These are phyloP conservation scores for Agrochola macilenta DNA, from an alignment of 2,888 invertebrate genomes.

Conservation along the genomic window DNA sequence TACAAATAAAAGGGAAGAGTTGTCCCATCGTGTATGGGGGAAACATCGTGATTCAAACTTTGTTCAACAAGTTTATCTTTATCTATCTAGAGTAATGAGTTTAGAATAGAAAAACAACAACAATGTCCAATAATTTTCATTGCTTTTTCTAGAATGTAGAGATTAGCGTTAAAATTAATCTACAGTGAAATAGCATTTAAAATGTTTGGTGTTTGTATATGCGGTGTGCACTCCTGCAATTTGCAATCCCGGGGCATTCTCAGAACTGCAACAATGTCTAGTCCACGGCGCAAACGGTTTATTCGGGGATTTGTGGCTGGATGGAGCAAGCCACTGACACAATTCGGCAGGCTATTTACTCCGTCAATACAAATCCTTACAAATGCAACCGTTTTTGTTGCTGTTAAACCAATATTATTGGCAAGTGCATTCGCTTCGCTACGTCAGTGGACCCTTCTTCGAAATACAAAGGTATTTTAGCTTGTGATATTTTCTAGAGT, in stretches of 20 bases:
- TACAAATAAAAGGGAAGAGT: slow-evolving; percentile 41
- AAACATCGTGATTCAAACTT: slow-evolving; percentile 28
- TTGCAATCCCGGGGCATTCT: slow-evolving; percentile 43
- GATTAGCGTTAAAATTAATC: slow-evolving; percentile 5
- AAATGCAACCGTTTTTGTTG: slow-evolving; percentile 27
- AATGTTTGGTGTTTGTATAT: slow-evolving; percentile 31
- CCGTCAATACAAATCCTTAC: slow-evolving; percentile 32
- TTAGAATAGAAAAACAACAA: slow-evolving; percentile 4
- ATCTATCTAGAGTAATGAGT: neutral
- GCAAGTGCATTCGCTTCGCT: slow-evolving; percentile 9
- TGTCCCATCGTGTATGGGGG: slow-evolving; percentile 3
- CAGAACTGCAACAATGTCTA: slow-evolving; percentile 46
- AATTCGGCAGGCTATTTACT: slow-evolving; percentile 42
- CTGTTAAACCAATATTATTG: slow-evolving; percentile 27
- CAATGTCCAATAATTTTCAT: neutral
- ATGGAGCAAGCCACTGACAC: slow-evolving; percentile 33
- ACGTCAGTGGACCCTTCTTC: slow-evolving; percentile 15
- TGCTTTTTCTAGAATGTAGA: slow-evolving; percentile 10
- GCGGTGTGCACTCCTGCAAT: slow-evolving; percentile 16
- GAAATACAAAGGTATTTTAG: slow-evolving; percentile 15
- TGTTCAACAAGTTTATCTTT: slow-evolving; percentile 8
- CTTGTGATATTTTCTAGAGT: slow-evolving; percentile 8
- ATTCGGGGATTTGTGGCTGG: slow-evolving; percentile 42
- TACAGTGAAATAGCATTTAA: slow-evolving; percentile 12
- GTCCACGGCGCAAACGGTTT: slow-evolving; percentile 25